phyloP scores from a whole-genome alignment of 2,888 invertebrate genomes.

The Chymomyza amoena region DNA sequence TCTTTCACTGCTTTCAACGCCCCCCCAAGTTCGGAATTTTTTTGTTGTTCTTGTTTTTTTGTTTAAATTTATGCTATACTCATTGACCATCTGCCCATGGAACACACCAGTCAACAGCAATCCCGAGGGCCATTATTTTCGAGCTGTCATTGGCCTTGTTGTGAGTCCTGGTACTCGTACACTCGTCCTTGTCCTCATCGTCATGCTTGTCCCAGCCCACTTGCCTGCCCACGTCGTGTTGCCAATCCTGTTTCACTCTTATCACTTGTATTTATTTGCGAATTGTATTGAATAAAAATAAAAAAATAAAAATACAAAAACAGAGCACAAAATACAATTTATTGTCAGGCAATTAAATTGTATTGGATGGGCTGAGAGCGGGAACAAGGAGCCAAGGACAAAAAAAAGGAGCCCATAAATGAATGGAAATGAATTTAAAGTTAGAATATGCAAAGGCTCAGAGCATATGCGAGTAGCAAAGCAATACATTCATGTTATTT shows the following conservation, averaged over 20 bases:
- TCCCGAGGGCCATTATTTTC: background rate
- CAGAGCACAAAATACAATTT: background rate
- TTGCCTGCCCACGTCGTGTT: background rate
- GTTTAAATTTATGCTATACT: background rate
- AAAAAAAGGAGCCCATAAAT: background rate
- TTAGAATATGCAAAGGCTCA: too few species aligned
- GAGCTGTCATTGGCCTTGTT: background rate
- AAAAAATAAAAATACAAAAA: background rate
- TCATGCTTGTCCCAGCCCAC: background rate
- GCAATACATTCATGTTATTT: too few species aligned
- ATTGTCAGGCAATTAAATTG: conserved; percentile 3
- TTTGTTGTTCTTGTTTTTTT: too few species aligned
- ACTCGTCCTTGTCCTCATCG: background rate
- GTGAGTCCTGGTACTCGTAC: background rate
- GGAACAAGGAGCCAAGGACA: background rate
- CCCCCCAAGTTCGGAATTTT: too few species aligned
- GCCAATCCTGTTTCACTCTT: background rate
- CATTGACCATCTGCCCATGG: background rate
- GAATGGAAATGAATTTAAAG: background rate
- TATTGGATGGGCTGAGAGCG: background rate
- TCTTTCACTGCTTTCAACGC: background rate
- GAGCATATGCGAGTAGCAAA: too few species aligned
- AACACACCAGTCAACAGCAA: background rate
- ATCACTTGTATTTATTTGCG: background rate
- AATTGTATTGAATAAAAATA: background rate